Base-by-base conservation (phyloP, 2,797 vertebrate species). In the Siniperca undulata region DNA sequence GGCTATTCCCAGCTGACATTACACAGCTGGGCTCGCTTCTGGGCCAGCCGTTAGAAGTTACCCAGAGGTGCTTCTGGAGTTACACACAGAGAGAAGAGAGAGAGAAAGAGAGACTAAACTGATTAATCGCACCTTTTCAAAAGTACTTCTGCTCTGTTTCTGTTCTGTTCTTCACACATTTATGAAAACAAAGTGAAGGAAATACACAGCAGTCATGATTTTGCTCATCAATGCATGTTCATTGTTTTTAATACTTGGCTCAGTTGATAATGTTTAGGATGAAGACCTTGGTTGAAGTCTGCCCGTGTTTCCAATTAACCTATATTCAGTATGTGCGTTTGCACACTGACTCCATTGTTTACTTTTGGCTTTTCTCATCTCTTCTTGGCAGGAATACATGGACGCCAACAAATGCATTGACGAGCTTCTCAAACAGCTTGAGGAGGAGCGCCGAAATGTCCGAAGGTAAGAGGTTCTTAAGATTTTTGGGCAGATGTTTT, bases 351-450 rank as follows among this genome's bases (percentile, higher is more conserved):
- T 59, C 50, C 30, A 40, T 67, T 91, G 70, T 88, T 89, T 55
- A 76, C 81, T 38, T n/a, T 70, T 80, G 78, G 68, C 74, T 64
- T 75, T 69, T 81, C 65, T 78, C 22, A 0, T 84, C 71, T 89
- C 59, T 82, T 69, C 81, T 90, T 48, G 70, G 27, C 91, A 98
- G 97, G 97, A 97, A 81, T 96, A 97, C 88, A 97, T 97, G 97
- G 97, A 97, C 53, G 96, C 97, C 80, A 97, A 97, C 93, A 97
- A 96, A 91, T 97, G 97, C 89, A 96, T 97, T 0, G 96, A 97
- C 7, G 96, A 97, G 85, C 95, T 98, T 52, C 93, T 97, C 75
- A 96, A 95, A 64, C 97, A 97, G 86, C 95, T 98, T 0, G 97
- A 97, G 91, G 97, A 97, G 61, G 97, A 98, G 84, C 96, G 96